Evolutionary conservation across 2,888 invertebrate genomes (phyloP), one percentile per base, ranked within the genome.

Genomic region (Mactromeris polynyma): DNA sequence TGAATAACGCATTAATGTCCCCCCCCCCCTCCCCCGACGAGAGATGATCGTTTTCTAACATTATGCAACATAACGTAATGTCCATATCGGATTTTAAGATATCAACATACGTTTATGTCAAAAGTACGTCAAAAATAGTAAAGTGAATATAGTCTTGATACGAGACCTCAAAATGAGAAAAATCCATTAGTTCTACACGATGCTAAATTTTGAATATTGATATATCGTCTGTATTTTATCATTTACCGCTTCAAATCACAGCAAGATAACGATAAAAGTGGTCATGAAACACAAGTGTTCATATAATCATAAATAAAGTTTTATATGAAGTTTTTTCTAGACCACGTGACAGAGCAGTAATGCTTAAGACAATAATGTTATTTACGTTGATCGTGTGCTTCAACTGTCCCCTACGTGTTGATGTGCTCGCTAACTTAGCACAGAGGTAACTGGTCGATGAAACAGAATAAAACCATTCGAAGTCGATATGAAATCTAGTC

Each of bases 281-380:
- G 58, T 64, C 58, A 51, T 51, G 17, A 51, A 51, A 17, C 51
- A 64, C n/a, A 6, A 64, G 7, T 64, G 26, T 26, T 64, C 58
- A 64, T 64, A 64, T 64, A 64, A 64, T 64, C 58, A 64, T 64
- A 64, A 64, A 64, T 64, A 64, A 64, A 64, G 26, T 64, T 64
- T 64, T 64, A 26, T 64, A 64, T n/a, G 26, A 26, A 64, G 51
- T n/a, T n/a, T n/a, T 64, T 64, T 11, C 26, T 26, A 26, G 4
- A 64, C 26, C 58, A 64, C 58, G 58, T 64, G 58, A 64, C 58
- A 64, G 26, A 64, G 26, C n/a, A 64, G 58, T 64, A 64, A 64
- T 26, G n/a, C 58, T 64, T 64, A 64, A 64, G 58, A 64, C 46
- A 64, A 64, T 64, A 26, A 64, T 64, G 58, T n/a, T 64, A 64